Percentiles rank a stretch among this genome's conserved stretches.
Conservation (phyloP, 2,797 vertebrate species). For the Halcyon smyrnensis region DNA sequence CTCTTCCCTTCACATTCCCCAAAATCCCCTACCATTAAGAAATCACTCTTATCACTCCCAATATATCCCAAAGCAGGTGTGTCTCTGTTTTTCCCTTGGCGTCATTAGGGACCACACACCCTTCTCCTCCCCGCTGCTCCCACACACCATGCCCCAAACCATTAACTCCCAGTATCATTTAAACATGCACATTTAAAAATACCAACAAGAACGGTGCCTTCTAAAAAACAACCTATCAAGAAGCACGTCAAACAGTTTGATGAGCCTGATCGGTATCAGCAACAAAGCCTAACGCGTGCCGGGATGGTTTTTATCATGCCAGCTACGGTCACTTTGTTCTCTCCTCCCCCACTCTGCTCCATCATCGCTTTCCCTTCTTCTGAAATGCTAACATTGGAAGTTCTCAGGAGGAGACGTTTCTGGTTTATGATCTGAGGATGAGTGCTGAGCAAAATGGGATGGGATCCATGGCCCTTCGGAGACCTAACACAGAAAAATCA, state of each 20-base stretch:
- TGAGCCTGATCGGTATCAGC: fast-evolving
- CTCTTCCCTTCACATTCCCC: background rate
- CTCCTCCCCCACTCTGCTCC: background rate
- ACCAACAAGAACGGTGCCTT: background rate
- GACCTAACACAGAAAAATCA: background rate
- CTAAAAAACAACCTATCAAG: background rate
- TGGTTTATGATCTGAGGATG: background rate
- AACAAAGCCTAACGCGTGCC: background rate
- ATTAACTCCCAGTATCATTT: background rate
- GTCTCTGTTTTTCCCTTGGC: constrained; percentile 18
- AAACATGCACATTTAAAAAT: background rate
- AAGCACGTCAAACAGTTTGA: fast-evolving
- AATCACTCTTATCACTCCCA: constrained; percentile 36
- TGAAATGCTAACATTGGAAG: background rate
- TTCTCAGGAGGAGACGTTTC: background rate
- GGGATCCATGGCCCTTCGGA: background rate
- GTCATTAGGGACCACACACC: constrained; percentile 22
- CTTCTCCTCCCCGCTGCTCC: background rate
- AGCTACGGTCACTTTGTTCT: background rate
- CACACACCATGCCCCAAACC: background rate
- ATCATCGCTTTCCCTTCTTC: background rate
- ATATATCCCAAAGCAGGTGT: constrained; percentile 16
- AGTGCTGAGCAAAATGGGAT: background rate
- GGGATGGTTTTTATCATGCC: background rate
- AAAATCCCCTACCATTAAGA: background rate